Conservation (phyloP, 2,888 invertebrate species). For the Meteorus colon region DNA sequence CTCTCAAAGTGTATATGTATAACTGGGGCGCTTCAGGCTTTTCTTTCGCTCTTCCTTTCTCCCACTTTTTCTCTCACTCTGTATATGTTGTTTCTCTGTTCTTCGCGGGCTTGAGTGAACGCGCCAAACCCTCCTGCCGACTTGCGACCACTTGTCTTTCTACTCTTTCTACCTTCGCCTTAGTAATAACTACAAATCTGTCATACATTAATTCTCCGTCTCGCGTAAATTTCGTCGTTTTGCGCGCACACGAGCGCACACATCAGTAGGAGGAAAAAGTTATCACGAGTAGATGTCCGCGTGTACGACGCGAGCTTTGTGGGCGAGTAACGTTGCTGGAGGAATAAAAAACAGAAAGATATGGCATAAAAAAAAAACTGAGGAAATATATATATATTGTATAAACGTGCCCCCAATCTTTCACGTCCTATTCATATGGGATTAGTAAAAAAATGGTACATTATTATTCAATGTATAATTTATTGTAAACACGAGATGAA, state of each 20-base stretch:
- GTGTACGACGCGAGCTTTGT: constrained; percentile 18
- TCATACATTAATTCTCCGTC: constrained; percentile 72
- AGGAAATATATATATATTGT: neutral
- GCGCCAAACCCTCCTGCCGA: constrained; percentile 17
- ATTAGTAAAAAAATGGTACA: too few relatives aligned
- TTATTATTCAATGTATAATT: too few relatives aligned
- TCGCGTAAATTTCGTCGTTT: constrained; percentile 71
- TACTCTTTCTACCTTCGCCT: constrained; percentile 53
- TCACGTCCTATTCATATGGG: too few relatives aligned
- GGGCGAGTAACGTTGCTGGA: neutral
- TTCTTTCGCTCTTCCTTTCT: constrained; percentile 32
- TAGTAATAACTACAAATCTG: constrained; percentile 73
- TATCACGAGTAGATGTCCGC: constrained; percentile 59
- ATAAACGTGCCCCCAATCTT: neutral
- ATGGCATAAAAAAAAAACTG: neutral
- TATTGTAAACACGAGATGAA: too few relatives aligned
- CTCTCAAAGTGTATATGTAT: constrained; percentile 33
- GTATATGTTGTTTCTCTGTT: constrained; percentile 9
- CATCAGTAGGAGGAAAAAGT: constrained; percentile 65
- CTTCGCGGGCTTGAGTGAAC: constrained; percentile 25
- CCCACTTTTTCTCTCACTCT: constrained; percentile 36
- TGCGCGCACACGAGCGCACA: neutral
- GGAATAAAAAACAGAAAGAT: neutral
- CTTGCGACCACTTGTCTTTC: constrained; percentile 41
- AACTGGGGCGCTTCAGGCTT: constrained; percentile 45